Conservation (phyloP, 2,797 vertebrate genomes). For the Etheostoma nigrum region DNA sequence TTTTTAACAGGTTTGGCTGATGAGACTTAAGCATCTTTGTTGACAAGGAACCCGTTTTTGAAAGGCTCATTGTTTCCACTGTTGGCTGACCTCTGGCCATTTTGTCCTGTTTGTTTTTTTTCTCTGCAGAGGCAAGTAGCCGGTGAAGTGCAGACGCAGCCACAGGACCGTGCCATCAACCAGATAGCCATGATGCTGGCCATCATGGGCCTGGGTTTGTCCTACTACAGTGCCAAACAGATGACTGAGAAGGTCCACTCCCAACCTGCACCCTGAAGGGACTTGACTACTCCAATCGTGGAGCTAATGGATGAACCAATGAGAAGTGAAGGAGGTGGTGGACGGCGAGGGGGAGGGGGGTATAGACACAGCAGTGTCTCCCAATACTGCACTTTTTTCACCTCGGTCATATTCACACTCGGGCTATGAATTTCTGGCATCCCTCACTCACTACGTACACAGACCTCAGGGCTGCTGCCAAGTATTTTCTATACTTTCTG, state of each 20-base stretch:
- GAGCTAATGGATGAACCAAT: constrained; percentile 47
- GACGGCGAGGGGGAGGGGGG: background rate
- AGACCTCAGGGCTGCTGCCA: constrained; percentile 41
- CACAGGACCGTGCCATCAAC: constrained; percentile 87
- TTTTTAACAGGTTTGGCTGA: background rate
- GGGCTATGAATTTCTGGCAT: constrained; percentile 59
- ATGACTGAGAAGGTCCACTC: constrained; percentile 86
- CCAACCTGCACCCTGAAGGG: constrained; percentile 71
- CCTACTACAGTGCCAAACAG: constrained; percentile 92
- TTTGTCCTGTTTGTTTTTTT: background rate
- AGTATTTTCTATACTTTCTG: constrained; percentile 54
- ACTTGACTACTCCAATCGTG: background rate
- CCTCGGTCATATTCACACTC: constrained; percentile 50
- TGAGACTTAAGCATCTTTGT: background rate
- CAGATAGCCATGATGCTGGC: constrained; percentile 93
- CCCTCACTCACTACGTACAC: constrained; percentile 30
- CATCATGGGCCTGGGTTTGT: constrained; percentile 91
- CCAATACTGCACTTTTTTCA: constrained; percentile 60
- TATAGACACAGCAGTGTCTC: constrained; percentile 20
- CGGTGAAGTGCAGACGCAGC: constrained; percentile 87
- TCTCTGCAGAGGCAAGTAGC: constrained; percentile 91
- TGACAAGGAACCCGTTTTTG: background rate
- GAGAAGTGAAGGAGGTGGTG: constrained; percentile 38
- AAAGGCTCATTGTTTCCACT: constrained; percentile 3
- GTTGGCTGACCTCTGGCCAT: constrained; percentile 45